Conservation (phyloP, 2,888 invertebrate genomes). For the Calephelis perditalis region DNA sequence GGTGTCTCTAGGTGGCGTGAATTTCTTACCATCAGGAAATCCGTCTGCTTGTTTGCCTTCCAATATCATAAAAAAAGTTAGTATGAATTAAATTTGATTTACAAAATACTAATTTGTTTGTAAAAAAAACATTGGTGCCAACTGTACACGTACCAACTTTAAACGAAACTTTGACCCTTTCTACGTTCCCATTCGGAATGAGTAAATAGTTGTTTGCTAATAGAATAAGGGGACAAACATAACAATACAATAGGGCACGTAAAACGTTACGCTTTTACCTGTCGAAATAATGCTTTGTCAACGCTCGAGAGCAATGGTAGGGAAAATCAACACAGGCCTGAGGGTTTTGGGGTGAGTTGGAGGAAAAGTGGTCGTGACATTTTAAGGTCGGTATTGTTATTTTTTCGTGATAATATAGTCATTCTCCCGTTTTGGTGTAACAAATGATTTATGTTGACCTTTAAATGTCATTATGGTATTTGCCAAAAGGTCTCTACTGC, state of each 20-base stretch:
- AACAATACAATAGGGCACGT: conserved; percentile 56
- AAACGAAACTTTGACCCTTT: conserved; percentile 36
- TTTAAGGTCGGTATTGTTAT: conserved; percentile 21
- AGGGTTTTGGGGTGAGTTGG: conserved; percentile 17
- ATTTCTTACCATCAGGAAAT: too few relatives aligned
- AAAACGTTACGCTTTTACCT: conserved; percentile 59
- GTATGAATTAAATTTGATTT: too few relatives aligned
- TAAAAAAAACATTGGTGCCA: too few relatives aligned
- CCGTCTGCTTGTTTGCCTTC: too few relatives aligned
- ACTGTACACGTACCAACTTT: conserved; percentile 6
- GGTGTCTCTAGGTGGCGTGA: too few relatives aligned
- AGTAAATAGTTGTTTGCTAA: conserved; percentile 52
- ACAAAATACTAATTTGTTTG: too few relatives aligned
- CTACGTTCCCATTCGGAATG: conserved; percentile 45
- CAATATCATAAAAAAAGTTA: too few relatives aligned
- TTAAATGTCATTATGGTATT: conserved; percentile 73
- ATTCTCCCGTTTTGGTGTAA: conserved; percentile 26
- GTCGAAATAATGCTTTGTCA: conserved; percentile 43
- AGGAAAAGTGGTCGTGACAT: conserved; percentile 23
- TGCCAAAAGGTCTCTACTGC: conserved; percentile 38
- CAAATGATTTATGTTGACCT: conserved; percentile 56
- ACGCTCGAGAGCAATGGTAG: conserved; percentile 28
- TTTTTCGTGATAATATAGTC: conserved; percentile 19
- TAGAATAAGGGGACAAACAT: conserved; percentile 55
- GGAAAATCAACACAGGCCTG: conserved; percentile 19